Conservation (phyloP, 2,888 invertebrate genomes). For the Stenodera caucasica region DNA sequence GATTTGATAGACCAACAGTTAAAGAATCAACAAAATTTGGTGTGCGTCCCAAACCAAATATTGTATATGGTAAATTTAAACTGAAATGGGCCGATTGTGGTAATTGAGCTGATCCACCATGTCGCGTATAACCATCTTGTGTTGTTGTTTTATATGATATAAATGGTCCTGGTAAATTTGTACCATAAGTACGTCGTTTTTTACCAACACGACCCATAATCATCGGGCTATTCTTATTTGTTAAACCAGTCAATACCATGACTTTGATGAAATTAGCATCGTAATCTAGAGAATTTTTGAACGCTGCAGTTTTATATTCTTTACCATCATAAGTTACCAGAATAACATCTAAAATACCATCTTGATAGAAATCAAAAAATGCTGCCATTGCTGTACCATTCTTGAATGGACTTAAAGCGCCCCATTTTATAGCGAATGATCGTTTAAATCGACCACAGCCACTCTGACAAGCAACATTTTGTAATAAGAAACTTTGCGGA, state of each 20-base stretch:
- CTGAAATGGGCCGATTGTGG: conserved; percentile 91
- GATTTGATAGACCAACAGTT: conserved; percentile 75
- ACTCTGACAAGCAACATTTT: conserved; percentile 73
- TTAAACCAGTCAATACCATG: conserved; percentile 84
- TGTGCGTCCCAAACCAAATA: conserved; percentile 96
- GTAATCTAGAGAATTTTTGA: conserved; percentile 85
- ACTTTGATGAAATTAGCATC: conserved; percentile 97
- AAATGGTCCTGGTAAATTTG: conserved; percentile 89
- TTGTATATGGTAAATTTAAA: conserved; percentile 91
- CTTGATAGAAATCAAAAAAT: conserved; percentile 93
- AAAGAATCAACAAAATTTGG: conserved; percentile 96
- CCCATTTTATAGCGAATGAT: conserved; percentile 79
- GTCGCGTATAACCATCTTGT: conserved; percentile 80
- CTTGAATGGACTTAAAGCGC: conserved; percentile 69
- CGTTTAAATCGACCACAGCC: conserved; percentile 68
- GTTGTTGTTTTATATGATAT: conserved; percentile 85
- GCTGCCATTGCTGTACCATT: conserved; percentile 80
- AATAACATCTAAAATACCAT: conserved; percentile 90
- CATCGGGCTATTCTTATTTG: conserved; percentile 70
- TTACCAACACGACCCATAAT: conserved; percentile 74
- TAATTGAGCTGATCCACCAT: conserved; percentile 83
- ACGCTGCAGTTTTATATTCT: conserved; percentile 70
- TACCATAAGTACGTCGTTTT: conserved; percentile 80
- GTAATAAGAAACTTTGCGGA: conserved; percentile 72
- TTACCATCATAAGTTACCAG: conserved; percentile 58